These are phyloP conservation scores for Eupsittula cactorum DNA, from an alignment of 2,113 vertebrate species.

Conservation along the genomic window DNA sequence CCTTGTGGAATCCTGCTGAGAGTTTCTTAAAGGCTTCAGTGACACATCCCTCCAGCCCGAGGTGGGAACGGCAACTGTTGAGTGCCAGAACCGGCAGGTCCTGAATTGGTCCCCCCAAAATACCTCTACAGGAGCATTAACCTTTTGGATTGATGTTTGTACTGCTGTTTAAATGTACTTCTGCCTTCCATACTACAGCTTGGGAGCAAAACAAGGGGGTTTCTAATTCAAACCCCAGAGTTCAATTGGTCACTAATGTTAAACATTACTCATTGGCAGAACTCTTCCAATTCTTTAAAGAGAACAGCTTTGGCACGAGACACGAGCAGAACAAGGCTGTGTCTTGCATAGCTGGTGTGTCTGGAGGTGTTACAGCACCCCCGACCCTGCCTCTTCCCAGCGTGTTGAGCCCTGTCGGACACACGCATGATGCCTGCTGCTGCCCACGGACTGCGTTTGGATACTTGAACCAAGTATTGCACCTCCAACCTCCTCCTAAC, in stretches of 20 bases:
- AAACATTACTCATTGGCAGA: neutral
- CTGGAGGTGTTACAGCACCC: neutral
- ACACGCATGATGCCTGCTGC: neutral
- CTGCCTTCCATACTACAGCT: neutral
- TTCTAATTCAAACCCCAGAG: neutral
- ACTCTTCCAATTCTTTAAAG: neutral
- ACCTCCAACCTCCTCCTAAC: slow-evolving; percentile 7
- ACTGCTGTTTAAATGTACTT: slow-evolving; percentile 1
- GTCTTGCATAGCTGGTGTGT: neutral
- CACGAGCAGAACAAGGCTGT: neutral
- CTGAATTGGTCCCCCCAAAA: neutral
- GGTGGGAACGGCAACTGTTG: slow-evolving; percentile 1
- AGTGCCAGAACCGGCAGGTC: neutral
- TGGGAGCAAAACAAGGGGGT: slow-evolving; percentile 3
- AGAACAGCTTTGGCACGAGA: neutral
- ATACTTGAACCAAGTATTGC: neutral
- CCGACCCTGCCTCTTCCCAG: neutral
- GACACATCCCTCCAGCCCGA: neutral
- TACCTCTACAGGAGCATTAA: neutral
- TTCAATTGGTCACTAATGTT: neutral
- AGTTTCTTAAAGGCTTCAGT: slow-evolving; percentile 71
- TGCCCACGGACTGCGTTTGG: neutral
- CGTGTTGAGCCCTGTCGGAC: neutral
- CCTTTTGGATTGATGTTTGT: neutral
- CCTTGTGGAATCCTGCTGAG: slow-evolving; percentile 94